Percentiles rank a stretch among this genome's conserved stretches.
Conservation (phyloP, 2,113 vertebrate genomes). For the Cephalopholis sonnerati region DNA sequence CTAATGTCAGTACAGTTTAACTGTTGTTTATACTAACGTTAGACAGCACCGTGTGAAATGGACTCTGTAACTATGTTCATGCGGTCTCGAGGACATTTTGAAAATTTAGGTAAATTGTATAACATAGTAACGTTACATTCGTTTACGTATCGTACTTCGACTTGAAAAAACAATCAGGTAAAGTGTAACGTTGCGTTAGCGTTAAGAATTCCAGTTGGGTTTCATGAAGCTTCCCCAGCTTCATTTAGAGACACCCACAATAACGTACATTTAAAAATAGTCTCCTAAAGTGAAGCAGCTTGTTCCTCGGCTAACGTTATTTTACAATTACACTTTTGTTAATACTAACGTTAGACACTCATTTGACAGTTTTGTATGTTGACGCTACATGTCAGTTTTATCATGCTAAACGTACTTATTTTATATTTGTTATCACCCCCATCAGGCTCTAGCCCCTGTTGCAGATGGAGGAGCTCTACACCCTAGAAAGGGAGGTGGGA, state of each 20-base stretch:
- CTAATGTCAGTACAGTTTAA: no score
- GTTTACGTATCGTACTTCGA: neutral
- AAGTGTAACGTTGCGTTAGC: no score
- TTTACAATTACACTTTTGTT: neutral
- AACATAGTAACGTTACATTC: no score
- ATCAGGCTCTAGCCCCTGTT: neutral
- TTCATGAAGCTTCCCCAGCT: no score
- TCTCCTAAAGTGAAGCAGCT: neutral
- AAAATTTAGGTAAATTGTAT: neutral
- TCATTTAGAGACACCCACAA: no score
- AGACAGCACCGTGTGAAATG: slow-evolving; percentile 11
- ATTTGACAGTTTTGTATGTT: neutral
- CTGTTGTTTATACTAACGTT: no score
- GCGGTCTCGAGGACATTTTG: neutral
- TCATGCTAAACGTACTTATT: neutral
- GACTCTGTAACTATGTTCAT: no score
- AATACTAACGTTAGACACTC: neutral
- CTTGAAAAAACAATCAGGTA: no score
- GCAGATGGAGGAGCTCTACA: slow-evolving; percentile 88
- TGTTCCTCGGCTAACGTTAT: neutral
- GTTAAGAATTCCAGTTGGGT: no score
- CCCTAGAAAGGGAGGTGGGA: slow-evolving; percentile 91
- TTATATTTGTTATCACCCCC: neutral
- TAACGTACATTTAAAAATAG: neutral
- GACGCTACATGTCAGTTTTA: neutral